phyloP scores from a whole-genome alignment of 2,797 vertebrate genomes.

The Anabacerthia variegaticeps region DNA sequence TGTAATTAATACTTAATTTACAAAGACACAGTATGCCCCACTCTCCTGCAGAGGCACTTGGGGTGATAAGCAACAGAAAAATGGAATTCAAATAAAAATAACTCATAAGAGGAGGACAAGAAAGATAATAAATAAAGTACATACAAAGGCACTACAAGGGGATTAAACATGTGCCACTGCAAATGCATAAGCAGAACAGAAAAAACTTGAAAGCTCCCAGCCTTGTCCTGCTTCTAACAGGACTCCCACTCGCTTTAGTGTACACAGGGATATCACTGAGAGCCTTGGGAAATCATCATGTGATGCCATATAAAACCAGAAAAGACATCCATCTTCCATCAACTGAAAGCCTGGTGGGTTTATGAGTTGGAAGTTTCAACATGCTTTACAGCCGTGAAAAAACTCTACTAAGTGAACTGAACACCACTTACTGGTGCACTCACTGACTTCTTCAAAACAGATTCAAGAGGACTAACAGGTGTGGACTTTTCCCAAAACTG shows the following conservation, averaged over 20 bases:
- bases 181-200: not conserved
- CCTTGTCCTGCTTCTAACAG: not conserved
- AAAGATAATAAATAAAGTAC: constrained; percentile 10
- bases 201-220: not conserved
- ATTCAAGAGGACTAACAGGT: not conserved
- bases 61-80: constrained; percentile 42
- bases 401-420: not conserved
- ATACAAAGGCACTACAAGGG: not conserved
- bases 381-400: not conserved
- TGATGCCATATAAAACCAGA: not conserved
- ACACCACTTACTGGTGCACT: accelerated
- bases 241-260: not conserved
- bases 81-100: constrained; percentile 32
- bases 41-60: constrained; percentile 25
- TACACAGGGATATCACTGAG: not conserved
- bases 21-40: constrained; percentile 40
- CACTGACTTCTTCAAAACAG: not conserved
- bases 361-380: not conserved
- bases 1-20: constrained; percentile 71
- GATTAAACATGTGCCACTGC: not conserved
- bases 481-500: not conserved
- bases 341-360: not conserved
- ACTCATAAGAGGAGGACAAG: constrained; percentile 2
- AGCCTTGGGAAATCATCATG: not conserved
- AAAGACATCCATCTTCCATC: not conserved